Evolutionary conservation across 2,888 invertebrate genomes (phyloP), one percentile per base, ranked within the genome.

Genomic region (Cetonia aurata): DNA sequence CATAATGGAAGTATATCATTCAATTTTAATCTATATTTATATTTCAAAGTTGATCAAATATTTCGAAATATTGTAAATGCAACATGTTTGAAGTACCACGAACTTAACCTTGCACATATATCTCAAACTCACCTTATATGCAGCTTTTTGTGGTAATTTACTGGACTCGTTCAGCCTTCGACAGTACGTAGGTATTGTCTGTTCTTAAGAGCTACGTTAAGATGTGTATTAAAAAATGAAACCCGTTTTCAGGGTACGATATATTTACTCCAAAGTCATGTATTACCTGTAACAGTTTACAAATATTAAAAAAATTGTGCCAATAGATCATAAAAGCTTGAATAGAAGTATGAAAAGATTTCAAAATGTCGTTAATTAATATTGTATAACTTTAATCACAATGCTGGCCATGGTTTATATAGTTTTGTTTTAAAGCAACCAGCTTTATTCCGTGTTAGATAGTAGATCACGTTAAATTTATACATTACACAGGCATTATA

Each of bases 261-360:
- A 10, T 50, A 46, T 67, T 67, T 67, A 67, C 67, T 9, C 67
- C 67, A 67, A 67, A 48, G 67, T 67, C 0, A 2, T 50, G 15
- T 8, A 15, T 50, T 15, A 1, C 19, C 2, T 50, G 9, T 6
- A 48, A 1, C 48, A 15, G 3, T 44, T 41, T 4, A 15, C 19
- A 59, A 33, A 37, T 37, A 10, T 1, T 37, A 37, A 37, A 6
- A 33, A 33, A 33, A 6, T 6, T 33, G 6, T 33, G 33, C n/a
- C n/a, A n/a, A n/a, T n/a, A n/a, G n/a, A n/a, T n/a, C n/a, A n/a
- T n/a, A n/a, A n/a, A n/a, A n/a, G n/a, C n/a, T n/a, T n/a, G n/a
- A n/a, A n/a, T n/a, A n/a, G n/a, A n/a, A n/a, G n/a, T n/a, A n/a
- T n/a, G n/a, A n/a, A n/a, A n/a, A n/a, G n/a, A n/a, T n/a, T n/a